Percentiles rank a stretch among this genome's conserved stretches.
Conservation (phyloP, 2,797 vertebrate genomes). For the Tangara arthus region DNA sequence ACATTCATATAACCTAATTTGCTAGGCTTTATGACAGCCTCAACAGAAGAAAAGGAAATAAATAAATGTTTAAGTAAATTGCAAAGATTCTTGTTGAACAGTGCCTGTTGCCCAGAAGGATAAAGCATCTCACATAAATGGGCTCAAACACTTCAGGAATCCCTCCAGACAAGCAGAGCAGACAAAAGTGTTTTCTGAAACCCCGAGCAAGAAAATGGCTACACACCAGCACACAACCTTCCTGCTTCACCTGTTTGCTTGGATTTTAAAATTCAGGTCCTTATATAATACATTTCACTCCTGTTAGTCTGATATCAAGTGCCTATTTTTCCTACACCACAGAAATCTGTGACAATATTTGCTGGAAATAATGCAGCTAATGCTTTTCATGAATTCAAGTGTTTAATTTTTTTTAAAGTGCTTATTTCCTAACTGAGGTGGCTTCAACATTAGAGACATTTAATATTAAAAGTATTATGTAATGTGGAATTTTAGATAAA, state of each 20-base stretch:
- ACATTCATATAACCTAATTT: not conserved
- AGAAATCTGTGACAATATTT: not conserved
- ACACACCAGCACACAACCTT: rapidly evolving
- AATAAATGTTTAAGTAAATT: not conserved
- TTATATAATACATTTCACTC: not conserved
- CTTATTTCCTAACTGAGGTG: not conserved
- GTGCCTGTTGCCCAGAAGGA: not conserved
- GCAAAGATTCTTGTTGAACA: not conserved
- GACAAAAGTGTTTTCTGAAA: not conserved
- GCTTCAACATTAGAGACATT: not conserved
- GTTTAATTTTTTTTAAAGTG: not conserved
- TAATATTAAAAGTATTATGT: not conserved
- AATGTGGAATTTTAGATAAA: not conserved
- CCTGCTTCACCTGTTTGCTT: not conserved
- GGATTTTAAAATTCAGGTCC: not conserved
- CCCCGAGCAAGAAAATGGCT: not conserved
- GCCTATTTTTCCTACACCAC: not conserved
- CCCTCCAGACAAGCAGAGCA: not conserved
- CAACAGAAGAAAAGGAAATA: not conserved
- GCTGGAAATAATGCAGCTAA: not conserved
- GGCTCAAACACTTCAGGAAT: not conserved
- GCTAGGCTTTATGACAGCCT: not conserved
- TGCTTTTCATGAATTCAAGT: not conserved
- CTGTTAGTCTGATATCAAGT: not conserved
- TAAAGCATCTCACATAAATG: not conserved